A percentile compares a stretch with the other conserved stretches of the same genome.
Evolutionary conservation across 2,888 invertebrate species (phyloP).

Genomic region (Micropterix aruncella): DNA sequence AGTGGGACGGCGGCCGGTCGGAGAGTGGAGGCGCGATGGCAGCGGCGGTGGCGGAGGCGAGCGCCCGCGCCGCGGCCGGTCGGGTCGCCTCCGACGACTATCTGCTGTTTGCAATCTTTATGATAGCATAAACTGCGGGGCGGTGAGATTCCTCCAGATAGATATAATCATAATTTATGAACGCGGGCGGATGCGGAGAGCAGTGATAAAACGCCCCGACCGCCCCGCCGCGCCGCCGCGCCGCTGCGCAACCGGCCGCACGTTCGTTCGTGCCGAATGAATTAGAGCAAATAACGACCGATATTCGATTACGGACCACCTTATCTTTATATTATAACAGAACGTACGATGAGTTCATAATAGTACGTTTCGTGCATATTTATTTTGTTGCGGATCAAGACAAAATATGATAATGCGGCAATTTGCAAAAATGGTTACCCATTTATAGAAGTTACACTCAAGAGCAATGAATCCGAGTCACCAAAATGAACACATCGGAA

Average conservation of each 20-base stretch:
- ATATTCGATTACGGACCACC: too few species aligned
- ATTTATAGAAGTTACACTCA: too few species aligned
- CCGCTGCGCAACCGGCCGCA: too few species aligned
- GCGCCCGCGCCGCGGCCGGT: constrained; percentile 8
- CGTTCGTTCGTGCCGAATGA: not conserved
- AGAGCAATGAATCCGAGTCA: too few species aligned
- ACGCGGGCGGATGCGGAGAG: constrained; percentile 1
- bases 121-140: constrained; percentile 10
- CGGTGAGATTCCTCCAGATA: constrained; percentile 7
- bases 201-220: not conserved
- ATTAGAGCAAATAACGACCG: not conserved
- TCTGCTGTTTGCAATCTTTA: constrained; percentile 15
- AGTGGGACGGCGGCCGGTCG: not conserved
- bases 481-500: too few species aligned
- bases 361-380: too few species aligned
- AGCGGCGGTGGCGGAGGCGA: constrained; percentile 18
- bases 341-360: too few species aligned
- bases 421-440: too few species aligned
- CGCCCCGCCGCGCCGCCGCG: not conserved
- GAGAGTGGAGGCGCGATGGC: constrained; percentile 19
- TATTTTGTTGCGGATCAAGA: too few species aligned
- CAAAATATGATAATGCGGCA: too few species aligned
- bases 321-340: too few species aligned
- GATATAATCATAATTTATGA: constrained; percentile 9
- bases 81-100: constrained; percentile 13